Evolutionary conservation across 1,140 invertebrate genomes (phyloP), one percentile per base, ranked within the genome.

Genomic region (Anthonomus grandis): DNA sequence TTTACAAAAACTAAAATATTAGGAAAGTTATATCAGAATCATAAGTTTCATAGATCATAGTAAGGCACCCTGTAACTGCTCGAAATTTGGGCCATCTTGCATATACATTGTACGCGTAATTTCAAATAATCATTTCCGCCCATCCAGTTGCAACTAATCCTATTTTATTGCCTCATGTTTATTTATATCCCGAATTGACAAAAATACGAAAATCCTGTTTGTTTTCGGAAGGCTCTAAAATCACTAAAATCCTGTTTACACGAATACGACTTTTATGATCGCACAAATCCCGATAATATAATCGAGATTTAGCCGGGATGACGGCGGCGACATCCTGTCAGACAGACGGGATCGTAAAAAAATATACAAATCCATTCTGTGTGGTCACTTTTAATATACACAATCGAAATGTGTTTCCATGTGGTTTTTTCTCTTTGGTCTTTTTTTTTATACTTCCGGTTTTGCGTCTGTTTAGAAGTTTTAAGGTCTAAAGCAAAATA

Each of bases 281-380:
- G 36, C 46, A 41, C 34, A 41, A 58, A 58, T 58, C 42, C 36
- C n/a, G n/a, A n/a, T 21, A 51, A 58, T 58, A 51, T 51, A 41
- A 46, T 48, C 13, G 12, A 19, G 36, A 45, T 39, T 48, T 47
- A 56, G 38, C 45, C 15, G n/a, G n/a, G n/a, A n/a, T n/a, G n/a
- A n/a, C n/a, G n/a, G n/a, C 23, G 37, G 42, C 48, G 48, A 59
- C 57, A 59, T 59, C 57, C 57, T 59, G 57, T 48, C 57, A 59
- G 57, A 38, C 46, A 17, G 47, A 22, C 31, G 19, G 36, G 23
- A 58, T 58, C 57, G 49, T 52, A 53, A 46, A 52, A 59, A 59
- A 59, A 59, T 59, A 59, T 59, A 59, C 57, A 59, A 52, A 47
- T 48, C 49, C 48, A 41, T 37, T 46, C 34, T 17, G 57, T 52